Base-by-base conservation (phyloP, 2,888 invertebrate genomes). In the Mongoloraphidia duomilia region DNA sequence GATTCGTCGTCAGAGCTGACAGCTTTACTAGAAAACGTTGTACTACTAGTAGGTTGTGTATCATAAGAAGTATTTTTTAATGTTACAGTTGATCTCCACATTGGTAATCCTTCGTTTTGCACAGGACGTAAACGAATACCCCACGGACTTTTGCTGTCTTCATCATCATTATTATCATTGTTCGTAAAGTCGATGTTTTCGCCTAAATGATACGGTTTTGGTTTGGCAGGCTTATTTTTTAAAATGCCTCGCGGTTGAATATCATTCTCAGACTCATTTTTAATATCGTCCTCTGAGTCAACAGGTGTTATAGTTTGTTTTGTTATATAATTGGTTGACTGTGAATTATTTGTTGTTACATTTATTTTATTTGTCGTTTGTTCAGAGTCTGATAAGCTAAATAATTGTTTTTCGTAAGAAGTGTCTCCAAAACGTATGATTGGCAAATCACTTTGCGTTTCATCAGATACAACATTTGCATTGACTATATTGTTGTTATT, bases 211-310 rank as follows among this genome's bases (percentile, higher is more conserved):
- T 83, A 84, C 57, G 83, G 82, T 64, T 77, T 81, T 59, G 83
- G 83, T 63, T 82, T 82, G 40, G 79, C 70, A 44, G 82, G 80
- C 67, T 81, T 83, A 60, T 83, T 83, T 67, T 83, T 84, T 59
- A 83, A 70, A 66, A 83, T 83, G 58, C 83, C 80, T 58, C 79
- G 77, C 61, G 81, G 77, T 62, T 74, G 65, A 56, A 67, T 65
- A 61, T 75, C 68, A 57, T 69, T 53, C 33, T 53, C 52, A 8
- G 36, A 38, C 5, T 50, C 38, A 35, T 57, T 54, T 17, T 54
- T 48, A 12, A 41, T 42, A 33, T 52, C 53, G 9, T 49, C 46
- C 17, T 47, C 53, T 4, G 58, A 57, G 49, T 60, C 63, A 33
- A 33, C 11, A 13, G 35, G 17, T 8, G 41, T 26, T 36, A 14